phyloP scores from a whole-genome alignment of 1,140 invertebrate genomes.

The Bombus confusus region DNA sequence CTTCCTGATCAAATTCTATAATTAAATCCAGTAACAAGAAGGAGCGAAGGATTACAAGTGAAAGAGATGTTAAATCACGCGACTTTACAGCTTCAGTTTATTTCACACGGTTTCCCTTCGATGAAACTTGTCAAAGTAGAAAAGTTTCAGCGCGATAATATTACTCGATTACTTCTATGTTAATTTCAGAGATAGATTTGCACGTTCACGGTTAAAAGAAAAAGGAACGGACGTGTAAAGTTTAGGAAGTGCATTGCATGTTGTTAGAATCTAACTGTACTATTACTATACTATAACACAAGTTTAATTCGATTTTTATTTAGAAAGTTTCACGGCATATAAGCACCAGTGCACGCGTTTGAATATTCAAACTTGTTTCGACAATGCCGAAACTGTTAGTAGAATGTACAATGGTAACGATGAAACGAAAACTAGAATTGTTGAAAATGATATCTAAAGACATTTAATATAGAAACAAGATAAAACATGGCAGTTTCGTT shows the following conservation, averaged over 20 bases:
- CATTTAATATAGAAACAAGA: not conserved
- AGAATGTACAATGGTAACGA: conserved; percentile 32
- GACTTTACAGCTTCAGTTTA: not conserved
- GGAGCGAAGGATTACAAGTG: not conserved
- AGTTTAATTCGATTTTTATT: conserved; percentile 59
- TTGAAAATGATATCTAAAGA: not conserved
- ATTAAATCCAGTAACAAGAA: not conserved
- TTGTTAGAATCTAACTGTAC: not conserved
- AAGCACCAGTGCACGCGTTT: conserved; percentile 26
- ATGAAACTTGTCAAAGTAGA: not conserved
- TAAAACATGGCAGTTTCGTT: no score
- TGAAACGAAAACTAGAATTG: conserved; percentile 27
- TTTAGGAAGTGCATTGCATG: no score
- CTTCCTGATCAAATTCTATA: conserved; percentile 17
- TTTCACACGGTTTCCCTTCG: not conserved
- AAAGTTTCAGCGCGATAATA: not conserved
- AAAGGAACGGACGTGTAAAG: no score
- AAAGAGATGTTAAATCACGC: not conserved
- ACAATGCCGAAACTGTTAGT: conserved; percentile 41
- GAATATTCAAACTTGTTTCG: conserved; percentile 65
- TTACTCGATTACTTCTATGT: not conserved
- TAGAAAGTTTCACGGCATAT: conserved; percentile 27
- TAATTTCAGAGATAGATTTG: not conserved
- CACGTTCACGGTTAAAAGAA: not conserved
- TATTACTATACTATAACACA: not conserved